phyloP scores from a whole-genome alignment of 1,140 invertebrate genomes.

The Penaeus chinensis region DNA sequence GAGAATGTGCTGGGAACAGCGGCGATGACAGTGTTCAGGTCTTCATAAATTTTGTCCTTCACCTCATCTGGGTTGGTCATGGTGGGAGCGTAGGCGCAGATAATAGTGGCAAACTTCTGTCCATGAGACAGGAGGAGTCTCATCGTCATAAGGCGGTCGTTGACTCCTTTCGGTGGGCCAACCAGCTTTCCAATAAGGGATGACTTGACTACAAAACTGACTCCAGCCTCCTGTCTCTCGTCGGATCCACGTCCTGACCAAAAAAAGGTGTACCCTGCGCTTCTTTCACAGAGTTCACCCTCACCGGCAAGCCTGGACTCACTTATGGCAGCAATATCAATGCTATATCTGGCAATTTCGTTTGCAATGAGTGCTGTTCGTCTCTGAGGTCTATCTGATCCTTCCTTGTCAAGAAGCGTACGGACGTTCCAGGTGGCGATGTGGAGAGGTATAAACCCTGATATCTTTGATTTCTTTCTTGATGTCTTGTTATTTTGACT shows the following conservation, averaged over 20 bases:
- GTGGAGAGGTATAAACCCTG: background rate
- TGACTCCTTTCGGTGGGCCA: no score
- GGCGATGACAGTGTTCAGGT: no score
- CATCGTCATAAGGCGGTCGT: no score
- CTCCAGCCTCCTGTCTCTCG: background rate
- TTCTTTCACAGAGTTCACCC: background rate
- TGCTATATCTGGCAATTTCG: background rate
- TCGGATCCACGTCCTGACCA: background rate
- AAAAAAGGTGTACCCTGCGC: background rate
- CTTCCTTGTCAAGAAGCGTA: background rate
- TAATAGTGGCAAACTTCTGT: no score
- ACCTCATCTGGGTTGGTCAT: no score
- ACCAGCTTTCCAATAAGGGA: no score
- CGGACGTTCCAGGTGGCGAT: background rate
- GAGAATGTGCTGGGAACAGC: no score
- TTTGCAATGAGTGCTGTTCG: background rate
- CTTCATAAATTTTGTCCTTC: no score
- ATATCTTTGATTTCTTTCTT: no score
- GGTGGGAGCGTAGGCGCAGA: no score
- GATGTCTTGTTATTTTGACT: no score
- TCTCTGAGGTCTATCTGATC: background rate
- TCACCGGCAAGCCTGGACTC: background rate
- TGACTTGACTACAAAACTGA: background rate
- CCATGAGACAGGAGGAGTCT: no score
- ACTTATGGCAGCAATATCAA: background rate